Percentiles rank a stretch among this genome's conserved stretches.
phyloP scores from a whole-genome alignment of 2,113 vertebrate species.

The Serilophus lunatus region DNA sequence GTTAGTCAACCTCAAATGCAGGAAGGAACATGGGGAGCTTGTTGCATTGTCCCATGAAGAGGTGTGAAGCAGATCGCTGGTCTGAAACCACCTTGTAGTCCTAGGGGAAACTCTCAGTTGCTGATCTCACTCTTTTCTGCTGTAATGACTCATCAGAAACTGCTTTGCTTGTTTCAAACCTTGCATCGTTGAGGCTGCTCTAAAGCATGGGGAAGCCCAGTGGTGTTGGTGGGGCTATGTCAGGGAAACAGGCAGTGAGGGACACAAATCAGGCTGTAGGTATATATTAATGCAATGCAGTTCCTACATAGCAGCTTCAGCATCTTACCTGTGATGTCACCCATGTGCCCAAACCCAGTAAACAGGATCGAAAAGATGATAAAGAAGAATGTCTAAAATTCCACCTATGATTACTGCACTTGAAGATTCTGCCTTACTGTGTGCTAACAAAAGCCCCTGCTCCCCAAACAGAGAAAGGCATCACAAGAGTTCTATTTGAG shows the following conservation, averaged over 20 bases:
- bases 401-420: neutral
- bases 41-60: neutral
- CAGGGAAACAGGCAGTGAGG: neutral
- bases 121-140: neutral
- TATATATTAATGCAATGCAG: accelerated
- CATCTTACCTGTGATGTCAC: neutral
- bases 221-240: accelerated
- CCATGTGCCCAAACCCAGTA: neutral
- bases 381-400: neutral
- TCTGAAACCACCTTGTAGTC: neutral
- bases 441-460: neutral
- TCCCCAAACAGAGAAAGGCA: neutral
- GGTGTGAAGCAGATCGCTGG: neutral
- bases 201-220: neutral
- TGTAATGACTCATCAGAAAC: neutral
- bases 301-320: neutral
- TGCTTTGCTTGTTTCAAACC: neutral
- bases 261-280: neutral
- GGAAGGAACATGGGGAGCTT: neutral
- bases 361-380: neutral
- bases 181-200: neutral
- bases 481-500: neutral
- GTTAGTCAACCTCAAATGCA: accelerated
- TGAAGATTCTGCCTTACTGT: neutral
- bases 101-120: neutral